Evolutionary conservation across 2,888 invertebrate species (phyloP).

Genomic region (Tipula unca): DNA sequence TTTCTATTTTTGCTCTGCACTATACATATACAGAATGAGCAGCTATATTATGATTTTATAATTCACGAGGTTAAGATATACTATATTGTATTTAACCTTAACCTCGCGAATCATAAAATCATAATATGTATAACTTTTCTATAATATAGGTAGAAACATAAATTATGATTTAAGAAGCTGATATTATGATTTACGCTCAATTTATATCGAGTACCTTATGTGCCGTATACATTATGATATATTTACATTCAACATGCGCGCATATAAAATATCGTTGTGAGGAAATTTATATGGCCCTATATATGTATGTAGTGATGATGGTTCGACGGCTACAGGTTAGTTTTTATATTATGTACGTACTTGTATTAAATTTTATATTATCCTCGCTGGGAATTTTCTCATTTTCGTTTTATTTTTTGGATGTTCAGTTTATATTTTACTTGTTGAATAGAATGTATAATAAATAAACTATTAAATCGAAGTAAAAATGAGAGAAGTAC

Average conservation of each 20-base stretch:
- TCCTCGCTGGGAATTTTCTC: background rate
- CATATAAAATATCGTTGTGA: background rate
- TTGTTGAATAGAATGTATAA: background rate
- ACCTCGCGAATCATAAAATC: no score
- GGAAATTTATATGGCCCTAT: background rate
- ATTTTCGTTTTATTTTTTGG: background rate
- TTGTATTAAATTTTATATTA: background rate
- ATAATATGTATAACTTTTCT: background rate
- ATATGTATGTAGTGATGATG: background rate
- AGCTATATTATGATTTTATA: background rate
- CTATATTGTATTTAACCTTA: no score
- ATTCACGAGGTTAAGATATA: background rate
- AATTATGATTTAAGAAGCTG: background rate
- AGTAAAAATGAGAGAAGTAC: background rate
- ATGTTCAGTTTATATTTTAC: background rate
- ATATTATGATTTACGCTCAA: background rate
- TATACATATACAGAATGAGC: background rate
- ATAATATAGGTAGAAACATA: background rate
- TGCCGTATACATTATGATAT: background rate
- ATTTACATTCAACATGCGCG: background rate
- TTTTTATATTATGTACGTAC: background rate
- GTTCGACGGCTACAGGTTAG: background rate
- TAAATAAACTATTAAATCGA: background rate
- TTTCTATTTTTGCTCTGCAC: background rate
- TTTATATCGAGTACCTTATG: background rate